Evolutionary conservation across 1,140 invertebrate genomes (phyloP).

Genomic region (Rhopalosiphum maidis): DNA sequence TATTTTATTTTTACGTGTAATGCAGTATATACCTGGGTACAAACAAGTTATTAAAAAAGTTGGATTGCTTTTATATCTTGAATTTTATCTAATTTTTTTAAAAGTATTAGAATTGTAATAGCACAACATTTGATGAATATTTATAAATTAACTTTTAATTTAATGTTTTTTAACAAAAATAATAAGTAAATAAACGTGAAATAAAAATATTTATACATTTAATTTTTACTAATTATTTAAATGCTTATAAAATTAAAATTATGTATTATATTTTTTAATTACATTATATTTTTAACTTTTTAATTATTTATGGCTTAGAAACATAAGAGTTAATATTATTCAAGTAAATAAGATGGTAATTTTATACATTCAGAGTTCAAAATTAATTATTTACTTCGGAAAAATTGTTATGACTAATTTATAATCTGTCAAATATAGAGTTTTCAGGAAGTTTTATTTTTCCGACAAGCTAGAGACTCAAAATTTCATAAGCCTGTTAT

Average conservation of each 20-base stretch:
- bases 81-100: not conserved
- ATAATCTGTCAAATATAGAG: constrained; percentile 9
- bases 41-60: constrained; percentile 9
- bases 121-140: not conserved
- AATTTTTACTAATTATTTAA: not conserved
- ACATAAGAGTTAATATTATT: constrained; percentile 1
- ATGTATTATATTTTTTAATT: too few species aligned
- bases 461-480: not conserved
- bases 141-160: not conserved
- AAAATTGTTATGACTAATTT: constrained; percentile 12
- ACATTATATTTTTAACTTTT: too few species aligned
- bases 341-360: not conserved
- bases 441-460: not conserved
- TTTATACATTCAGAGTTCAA: not conserved
- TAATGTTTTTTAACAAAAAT: not conserved
- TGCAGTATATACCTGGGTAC: not conserved
- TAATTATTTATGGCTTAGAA: not conserved
- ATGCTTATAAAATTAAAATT: not conserved
- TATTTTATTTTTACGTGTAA: not conserved
- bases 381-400: not conserved
- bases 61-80: not conserved
- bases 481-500: not conserved
- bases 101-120: not conserved
- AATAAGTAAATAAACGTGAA: not conserved
- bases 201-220: not conserved